Evolutionary conservation across 2,797 vertebrate species (phyloP), one percentile per base, ranked within the genome.

Genomic region (Characodon lateralis): DNA sequence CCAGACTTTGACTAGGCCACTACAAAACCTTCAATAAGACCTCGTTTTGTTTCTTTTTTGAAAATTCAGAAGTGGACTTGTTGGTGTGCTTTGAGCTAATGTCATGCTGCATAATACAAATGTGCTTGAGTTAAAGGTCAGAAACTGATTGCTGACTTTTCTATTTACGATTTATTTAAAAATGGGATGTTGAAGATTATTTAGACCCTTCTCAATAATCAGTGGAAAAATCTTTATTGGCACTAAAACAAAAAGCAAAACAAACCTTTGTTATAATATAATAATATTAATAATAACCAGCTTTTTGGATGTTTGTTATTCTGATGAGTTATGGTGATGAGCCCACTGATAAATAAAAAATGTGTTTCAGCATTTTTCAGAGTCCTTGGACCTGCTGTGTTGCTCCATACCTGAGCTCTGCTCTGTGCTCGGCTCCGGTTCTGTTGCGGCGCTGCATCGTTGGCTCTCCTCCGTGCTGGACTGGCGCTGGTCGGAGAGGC

Each of bases 391-490:
- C 35, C 35, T 35, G 35, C 3, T 3, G 35, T 35, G 6, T 1
- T 28, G 22, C 22, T 71, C 12, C 0, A 59, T 94, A 98, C 98
- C 97, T 94, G 97, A 97, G 70, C 95, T 95, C 92, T 97, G 96
- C 55, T 96, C 96, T 0, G 95, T 94, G 83, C 93, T 92, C 0
- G 86, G 89, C 80, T 95, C 94, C 0, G 94, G 91, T 74, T 94
- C 95, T 0, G 93, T 93, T 41, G 85, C 87, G n/a, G 61, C 74
- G 6, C 95, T 95, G 90, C 85, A 92, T 69, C 85, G 92, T 85
- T 95, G 92, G 92, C 96, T 92, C 81, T 94, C 93, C 88, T 96
- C 87, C 39, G 95, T 80, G 92, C 76, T 97, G 92, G 78, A 95
- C 92, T 86, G 90, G 46, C 73, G 91, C 6, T 28, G 76, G 78